Conservation (phyloP, 2,113 vertebrate genomes). For the Argyrosomus japonicus region DNA sequence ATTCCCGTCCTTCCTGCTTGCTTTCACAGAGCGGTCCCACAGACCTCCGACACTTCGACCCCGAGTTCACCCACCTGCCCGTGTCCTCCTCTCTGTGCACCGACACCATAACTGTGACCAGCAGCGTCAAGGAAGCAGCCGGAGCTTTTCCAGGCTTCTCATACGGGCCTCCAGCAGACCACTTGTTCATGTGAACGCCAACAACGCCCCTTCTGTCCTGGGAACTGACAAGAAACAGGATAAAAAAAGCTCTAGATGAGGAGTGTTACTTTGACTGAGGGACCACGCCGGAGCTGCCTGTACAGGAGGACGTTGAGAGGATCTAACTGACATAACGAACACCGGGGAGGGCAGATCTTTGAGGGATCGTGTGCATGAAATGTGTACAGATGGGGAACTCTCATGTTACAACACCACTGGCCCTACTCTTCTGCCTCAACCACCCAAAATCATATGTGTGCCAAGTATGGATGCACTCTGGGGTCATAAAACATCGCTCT, state of each 20-base stretch:
- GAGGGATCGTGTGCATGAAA: constrained; percentile 31
- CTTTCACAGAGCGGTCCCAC: constrained; percentile 82
- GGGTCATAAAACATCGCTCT: constrained; percentile 30
- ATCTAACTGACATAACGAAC: constrained; percentile 25
- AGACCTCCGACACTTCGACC: constrained; percentile 86
- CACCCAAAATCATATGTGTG: constrained; percentile 57
- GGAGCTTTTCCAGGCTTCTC: constrained; percentile 87
- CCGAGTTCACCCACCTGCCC: constrained; percentile 86
- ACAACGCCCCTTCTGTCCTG: neutral
- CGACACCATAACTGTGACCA: constrained; percentile 77
- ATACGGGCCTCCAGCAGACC: constrained; percentile 80
- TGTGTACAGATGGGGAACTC: constrained; percentile 40
- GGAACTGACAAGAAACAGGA: constrained; percentile 1
- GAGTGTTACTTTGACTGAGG: constrained; percentile 26
- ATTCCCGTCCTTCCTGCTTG: neutral
- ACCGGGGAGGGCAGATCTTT: neutral
- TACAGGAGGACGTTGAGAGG: constrained; percentile 15
- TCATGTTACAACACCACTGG: constrained; percentile 35
- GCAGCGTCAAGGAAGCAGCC: constrained; percentile 84
- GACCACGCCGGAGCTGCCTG: constrained; percentile 12
- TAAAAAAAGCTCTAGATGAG: neutral
- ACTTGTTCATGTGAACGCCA: constrained; percentile 77
- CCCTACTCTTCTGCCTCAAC: constrained; percentile 41
- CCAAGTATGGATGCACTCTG: constrained; percentile 64
- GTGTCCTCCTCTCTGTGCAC: constrained; percentile 83